A percentile compares a stretch with the other conserved stretches of the same genome.
Evolutionary conservation across 2,113 vertebrate species (phyloP).

Genomic region (Zosterops pallidus): DNA sequence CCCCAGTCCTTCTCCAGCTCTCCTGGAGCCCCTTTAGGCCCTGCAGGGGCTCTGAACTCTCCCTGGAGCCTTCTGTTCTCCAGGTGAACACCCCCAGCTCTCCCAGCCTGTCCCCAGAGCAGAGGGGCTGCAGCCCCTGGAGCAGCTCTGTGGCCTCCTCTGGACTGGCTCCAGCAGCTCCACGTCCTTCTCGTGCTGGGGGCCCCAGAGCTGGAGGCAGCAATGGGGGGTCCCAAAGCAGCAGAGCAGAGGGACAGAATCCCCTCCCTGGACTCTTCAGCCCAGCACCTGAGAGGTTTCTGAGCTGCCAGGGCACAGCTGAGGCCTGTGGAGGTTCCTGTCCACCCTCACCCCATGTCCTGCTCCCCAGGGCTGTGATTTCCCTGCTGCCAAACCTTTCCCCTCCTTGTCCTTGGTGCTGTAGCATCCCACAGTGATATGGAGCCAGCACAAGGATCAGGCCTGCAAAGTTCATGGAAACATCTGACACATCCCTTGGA

Average conservation of each 20-base stretch:
- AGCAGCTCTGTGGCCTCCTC: neutral
- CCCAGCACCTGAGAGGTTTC: neutral
- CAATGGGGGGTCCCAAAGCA: neutral
- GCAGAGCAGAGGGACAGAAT: neutral
- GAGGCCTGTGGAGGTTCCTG: fast-evolving
- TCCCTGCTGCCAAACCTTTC: neutral
- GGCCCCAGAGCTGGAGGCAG: neutral
- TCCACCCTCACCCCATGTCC: neutral
- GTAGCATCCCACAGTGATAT: neutral
- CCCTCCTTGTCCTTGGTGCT: neutral
- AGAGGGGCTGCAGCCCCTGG: neutral
- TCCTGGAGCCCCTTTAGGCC: neutral
- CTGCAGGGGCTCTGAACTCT: neutral
- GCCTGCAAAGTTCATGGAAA: neutral
- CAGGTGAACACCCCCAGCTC: neutral
- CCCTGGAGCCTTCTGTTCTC: neutral
- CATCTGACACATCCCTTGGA: neutral
- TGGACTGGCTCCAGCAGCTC: neutral
- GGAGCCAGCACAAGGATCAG: neutral
- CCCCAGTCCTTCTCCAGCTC: neutral
- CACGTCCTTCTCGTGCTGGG: neutral
- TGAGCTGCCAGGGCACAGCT: fast-evolving
- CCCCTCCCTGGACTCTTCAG: neutral
- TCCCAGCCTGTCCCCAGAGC: neutral
- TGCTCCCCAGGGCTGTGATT: neutral